Conservation (phyloP, 1,140 invertebrate species). For the Ephestia elutella region DNA sequence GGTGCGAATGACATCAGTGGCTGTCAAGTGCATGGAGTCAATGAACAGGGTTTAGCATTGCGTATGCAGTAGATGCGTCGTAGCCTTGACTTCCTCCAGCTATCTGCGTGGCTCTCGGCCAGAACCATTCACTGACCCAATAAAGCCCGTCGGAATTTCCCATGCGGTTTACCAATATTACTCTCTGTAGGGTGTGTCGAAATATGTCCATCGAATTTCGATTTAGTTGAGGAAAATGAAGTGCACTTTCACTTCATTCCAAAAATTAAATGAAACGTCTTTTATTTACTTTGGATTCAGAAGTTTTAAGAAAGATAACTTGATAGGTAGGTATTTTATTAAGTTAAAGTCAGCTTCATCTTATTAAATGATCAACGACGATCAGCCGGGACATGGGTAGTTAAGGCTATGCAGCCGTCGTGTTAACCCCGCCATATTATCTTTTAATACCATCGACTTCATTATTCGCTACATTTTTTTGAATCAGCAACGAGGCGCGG, state of each 20-base stretch:
- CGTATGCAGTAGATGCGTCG: slow-evolving; percentile 56
- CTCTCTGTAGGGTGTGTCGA: background rate
- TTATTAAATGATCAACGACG: slow-evolving; percentile 32
- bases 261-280: background rate
- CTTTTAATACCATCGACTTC: slow-evolving; percentile 71
- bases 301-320: too few relatives aligned
- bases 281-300: too few relatives aligned
- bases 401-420: slow-evolving; percentile 62
- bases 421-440: slow-evolving; percentile 65
- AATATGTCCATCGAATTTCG: background rate
- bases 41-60: slow-evolving; percentile 68
- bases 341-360: slow-evolving; percentile 21
- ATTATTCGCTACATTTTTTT: slow-evolving; percentile 72
- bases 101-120: slow-evolving; percentile 45
- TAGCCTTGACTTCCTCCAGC: slow-evolving; percentile 63
- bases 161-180: slow-evolving; percentile 18
- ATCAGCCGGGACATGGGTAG: slow-evolving; percentile 37
- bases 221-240: slow-evolving; percentile 14
- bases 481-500: slow-evolving; percentile 59
- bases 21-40: slow-evolving; percentile 68
- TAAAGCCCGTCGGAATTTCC: slow-evolving; percentile 35
- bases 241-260: background rate
- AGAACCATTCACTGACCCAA: slow-evolving; percentile 52
- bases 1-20: slow-evolving; percentile 64
- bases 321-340: too few relatives aligned